These are phyloP conservation scores for Drosophila dives DNA, from an alignment of 2,888 invertebrate genomes.

Conservation along the genomic window DNA sequence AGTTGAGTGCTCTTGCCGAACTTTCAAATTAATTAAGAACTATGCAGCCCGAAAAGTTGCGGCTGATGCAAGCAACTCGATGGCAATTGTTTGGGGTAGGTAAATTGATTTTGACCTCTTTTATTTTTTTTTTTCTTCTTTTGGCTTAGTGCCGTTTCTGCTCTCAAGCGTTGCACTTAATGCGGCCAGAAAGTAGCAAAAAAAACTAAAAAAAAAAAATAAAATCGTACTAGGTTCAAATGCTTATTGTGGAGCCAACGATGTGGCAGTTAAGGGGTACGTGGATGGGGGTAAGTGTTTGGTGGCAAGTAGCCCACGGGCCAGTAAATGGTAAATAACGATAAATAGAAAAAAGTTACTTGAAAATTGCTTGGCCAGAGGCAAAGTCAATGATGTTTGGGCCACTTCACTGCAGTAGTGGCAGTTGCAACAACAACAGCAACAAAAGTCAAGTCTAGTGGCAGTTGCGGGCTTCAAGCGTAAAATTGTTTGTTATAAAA, in stretches of 20 bases:
- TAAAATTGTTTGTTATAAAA: conserved; percentile 80
- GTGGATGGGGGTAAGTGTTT: not conserved
- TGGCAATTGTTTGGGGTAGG: conserved; percentile 64
- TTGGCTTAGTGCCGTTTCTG: conserved; percentile 20
- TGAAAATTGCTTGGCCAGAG: conserved; percentile 68
- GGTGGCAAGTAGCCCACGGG: not conserved
- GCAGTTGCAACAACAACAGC: conserved; percentile 35
- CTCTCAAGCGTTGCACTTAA: conserved; percentile 53
- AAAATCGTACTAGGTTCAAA: conserved; percentile 37
- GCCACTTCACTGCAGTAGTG: conserved; percentile 62
- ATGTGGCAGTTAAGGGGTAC: conserved; percentile 24
- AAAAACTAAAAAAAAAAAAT: conserved; percentile 21
- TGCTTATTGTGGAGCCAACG: conserved; percentile 51
- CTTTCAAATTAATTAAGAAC: conserved; percentile 59
- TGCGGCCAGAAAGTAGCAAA: conserved; percentile 31
- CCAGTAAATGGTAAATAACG: conserved; percentile 73
- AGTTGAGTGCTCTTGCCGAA: conserved; percentile 29
- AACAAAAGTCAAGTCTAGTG: conserved; percentile 59
- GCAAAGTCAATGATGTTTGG: conserved; percentile 75
- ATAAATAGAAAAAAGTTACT: conserved; percentile 71
- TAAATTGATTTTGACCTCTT: conserved; percentile 57
- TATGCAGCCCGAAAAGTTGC: conserved; percentile 53
- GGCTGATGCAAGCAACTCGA: conserved; percentile 42
- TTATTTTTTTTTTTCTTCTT: conserved; percentile 14
- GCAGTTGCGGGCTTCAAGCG: conserved; percentile 70